Percentiles rank a stretch among this genome's conserved stretches.
Evolutionary conservation across 2,888 invertebrate genomes (phyloP).

Genomic region (Cryptophagus acutangulus): DNA sequence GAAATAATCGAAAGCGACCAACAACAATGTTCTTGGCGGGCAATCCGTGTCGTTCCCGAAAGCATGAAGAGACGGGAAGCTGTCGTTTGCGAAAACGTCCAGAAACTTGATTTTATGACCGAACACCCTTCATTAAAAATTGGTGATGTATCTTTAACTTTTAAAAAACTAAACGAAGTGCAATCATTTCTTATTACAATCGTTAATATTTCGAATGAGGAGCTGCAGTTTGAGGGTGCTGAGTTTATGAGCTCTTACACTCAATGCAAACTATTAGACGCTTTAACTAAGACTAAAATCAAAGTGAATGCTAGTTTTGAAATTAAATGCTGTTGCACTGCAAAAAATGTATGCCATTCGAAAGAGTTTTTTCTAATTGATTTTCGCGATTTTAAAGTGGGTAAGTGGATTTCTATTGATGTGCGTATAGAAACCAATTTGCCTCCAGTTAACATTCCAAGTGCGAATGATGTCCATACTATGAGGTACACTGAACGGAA

Average conservation of each 20-base stretch:
- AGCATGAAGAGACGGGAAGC: constrained; percentile 17
- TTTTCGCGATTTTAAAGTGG: background rate
- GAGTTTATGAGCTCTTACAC: constrained; percentile 51
- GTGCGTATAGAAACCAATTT: too few relatives aligned
- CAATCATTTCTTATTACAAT: constrained; percentile 49
- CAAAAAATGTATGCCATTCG: background rate
- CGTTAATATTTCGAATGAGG: constrained; percentile 45
- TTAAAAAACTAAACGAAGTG: constrained; percentile 46
- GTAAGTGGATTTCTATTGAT: too few relatives aligned
- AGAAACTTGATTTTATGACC: constrained; percentile 34
- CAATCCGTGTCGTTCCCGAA: constrained; percentile 49
- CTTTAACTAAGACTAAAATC: too few relatives aligned
- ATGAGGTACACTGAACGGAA: too few relatives aligned
- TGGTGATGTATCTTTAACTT: constrained; percentile 47
- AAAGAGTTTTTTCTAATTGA: background rate
- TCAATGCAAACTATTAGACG: constrained; percentile 27
- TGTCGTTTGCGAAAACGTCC: constrained; percentile 10
- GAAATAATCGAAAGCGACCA: constrained; percentile 73
- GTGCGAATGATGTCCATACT: too few relatives aligned
- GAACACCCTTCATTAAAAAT: constrained; percentile 51
- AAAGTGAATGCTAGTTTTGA: background rate
- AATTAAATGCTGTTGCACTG: background rate
- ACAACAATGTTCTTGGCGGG: constrained; percentile 55
- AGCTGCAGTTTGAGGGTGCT: constrained; percentile 49
- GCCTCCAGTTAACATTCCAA: too few relatives aligned